A percentile compares a stretch with the other conserved stretches of the same genome.
phyloP scores from a whole-genome alignment of 2,797 vertebrate species.

The Menidia menidia region DNA sequence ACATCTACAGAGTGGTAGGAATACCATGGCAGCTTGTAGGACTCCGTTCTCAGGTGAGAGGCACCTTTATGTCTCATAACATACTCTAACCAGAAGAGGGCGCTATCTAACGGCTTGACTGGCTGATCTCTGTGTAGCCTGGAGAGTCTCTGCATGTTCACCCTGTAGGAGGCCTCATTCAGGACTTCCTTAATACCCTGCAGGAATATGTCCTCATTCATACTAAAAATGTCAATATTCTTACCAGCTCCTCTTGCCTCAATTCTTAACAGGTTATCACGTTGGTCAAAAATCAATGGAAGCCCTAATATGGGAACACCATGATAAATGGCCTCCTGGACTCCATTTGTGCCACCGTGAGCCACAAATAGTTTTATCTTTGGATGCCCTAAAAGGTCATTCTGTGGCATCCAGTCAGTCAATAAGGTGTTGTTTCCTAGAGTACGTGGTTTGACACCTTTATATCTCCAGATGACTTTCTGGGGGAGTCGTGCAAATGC shows the following conservation, averaged over 20 bases:
- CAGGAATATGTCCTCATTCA: conserved; percentile 61
- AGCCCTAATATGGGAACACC: conserved; percentile 67
- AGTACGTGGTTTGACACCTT: conserved; percentile 63
- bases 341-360: conserved; percentile 79
- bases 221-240: conserved; percentile 54
- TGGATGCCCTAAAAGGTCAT: conserved; percentile 78
- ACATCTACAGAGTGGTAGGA: conserved; percentile 77
- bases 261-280: conserved; percentile 73
- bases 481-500: conserved; percentile 79
- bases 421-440: conserved; percentile 80
- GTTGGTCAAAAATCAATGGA: conserved; percentile 78
- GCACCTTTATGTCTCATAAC: conserved; percentile 73
- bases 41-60: conserved; percentile 72
- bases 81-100: conserved; percentile 84
- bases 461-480: conserved; percentile 81
- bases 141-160: conserved; percentile 79
- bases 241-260: conserved; percentile 66
- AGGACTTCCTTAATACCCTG: conserved; percentile 75
- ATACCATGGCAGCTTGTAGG: conserved; percentile 78
- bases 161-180: conserved; percentile 70
- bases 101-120: conserved; percentile 66
- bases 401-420: conserved; percentile 82
- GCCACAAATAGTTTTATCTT: conserved; percentile 74
- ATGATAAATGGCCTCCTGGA: conserved; percentile 79
- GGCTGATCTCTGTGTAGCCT: conserved; percentile 73